Conservation (phyloP, 2,888 invertebrate genomes). For the Pristionchus arcanus region DNA sequence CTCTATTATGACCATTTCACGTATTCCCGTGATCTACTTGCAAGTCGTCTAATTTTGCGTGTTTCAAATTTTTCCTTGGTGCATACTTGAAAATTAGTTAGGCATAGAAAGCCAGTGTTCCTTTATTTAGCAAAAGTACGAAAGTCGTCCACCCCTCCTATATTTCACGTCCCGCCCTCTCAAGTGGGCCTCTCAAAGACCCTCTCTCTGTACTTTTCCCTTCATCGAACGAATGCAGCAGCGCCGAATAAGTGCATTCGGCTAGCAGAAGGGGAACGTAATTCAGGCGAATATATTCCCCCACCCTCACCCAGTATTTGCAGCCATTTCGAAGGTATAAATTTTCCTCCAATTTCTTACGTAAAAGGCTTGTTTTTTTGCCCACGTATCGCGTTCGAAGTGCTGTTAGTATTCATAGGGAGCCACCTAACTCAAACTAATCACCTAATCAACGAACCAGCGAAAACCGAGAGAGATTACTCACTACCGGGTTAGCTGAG, state of each 20-base stretch:
- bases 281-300: background rate
- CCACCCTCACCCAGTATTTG: background rate
- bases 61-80: too few species aligned
- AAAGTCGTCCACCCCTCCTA: conserved; percentile 9
- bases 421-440: background rate
- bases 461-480: too few species aligned
- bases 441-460: background rate
- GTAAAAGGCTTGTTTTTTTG: too few species aligned
- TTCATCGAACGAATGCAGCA: background rate
- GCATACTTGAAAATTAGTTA: too few species aligned
- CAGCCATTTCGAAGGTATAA: background rate
- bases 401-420: too few species aligned
- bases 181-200: conserved; percentile 4
- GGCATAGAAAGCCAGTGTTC: too few species aligned
- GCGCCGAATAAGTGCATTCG: background rate
- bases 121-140: conserved; percentile 4
- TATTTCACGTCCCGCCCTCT: background rate
- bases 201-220: background rate
- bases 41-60: too few species aligned
- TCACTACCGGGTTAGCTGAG: background rate
- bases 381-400: too few species aligned
- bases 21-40: too few species aligned
- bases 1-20: background rate
- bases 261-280: background rate
- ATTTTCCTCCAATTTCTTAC: background rate